Base-by-base conservation (phyloP, 2,888 invertebrate species). In the Yponomeuta cagnagella region DNA sequence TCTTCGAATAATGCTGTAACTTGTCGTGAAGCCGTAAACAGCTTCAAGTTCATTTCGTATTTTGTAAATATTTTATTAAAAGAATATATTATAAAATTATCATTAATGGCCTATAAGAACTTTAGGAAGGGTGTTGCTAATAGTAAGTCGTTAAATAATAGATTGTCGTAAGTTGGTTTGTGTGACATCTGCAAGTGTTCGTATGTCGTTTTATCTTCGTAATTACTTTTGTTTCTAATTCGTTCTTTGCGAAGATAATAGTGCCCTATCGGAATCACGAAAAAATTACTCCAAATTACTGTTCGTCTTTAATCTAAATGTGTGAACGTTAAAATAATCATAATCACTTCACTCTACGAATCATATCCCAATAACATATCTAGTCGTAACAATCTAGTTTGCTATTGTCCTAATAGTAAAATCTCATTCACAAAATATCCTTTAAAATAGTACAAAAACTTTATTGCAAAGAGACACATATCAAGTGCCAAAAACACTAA, bases 41-140 rank as follows among this genome's bases (percentile, higher is more conserved):
- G 85, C 87, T 86, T 86, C 85, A 78, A 33, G 84, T 82, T 86
- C 86, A 85, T 88, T 88, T 89, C 12, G 15, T 12, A 58, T 58
- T 58, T 80, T 91, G 91, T 91, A 91, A 86, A 91, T 91, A 91
- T 89, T 88, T 86, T 88, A 85, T 15, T 58, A 15, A 58, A 58
- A 58, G 15, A 78, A 87, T 85, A 87, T 79, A 87, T 87, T 58
- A 58, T 58, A 58, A 58, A 58, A 15, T 58, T 58, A 58, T 58
- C 52, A 58, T 58, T 84, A 84, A 89, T 86, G 90, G 90, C 90
- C 90, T 90, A 91, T 80, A 87, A 86, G 79, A 80, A 81, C 82
- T 83, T 82, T 85, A 84, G 85, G 82, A 82, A 80, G 87, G 86
- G 86, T 89, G 87, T 89, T 87, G 86, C 86, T 88, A 87, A 84